Base-by-base conservation (phyloP, 2,888 invertebrate species). In the Incurvaria masculella region DNA sequence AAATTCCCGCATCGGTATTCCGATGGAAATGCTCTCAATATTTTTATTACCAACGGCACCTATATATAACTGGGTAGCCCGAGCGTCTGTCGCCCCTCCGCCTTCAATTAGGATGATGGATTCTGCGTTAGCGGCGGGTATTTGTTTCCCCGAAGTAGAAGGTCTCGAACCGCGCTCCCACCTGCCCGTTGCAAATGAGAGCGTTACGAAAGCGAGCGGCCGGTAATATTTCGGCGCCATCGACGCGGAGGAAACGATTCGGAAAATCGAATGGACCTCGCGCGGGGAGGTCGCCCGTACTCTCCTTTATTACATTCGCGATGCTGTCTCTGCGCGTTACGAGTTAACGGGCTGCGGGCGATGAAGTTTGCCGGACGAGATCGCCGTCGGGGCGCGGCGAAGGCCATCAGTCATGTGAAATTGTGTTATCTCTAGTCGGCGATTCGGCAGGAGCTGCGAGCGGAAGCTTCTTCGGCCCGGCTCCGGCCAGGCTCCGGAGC, bases 211-310 rank as follows among this genome's bases (percentile, higher is more conserved):
- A 14, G 33, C 33, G 33, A 33, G 33, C 33, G 23, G 23, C 23
- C 23, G 23, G 23, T 23, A 23, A 23, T 23, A 23, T 23, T 23
- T 23, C 23, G 10, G 23, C 6, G 10, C 72, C 59, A 64, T 60
- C 14, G 33, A 33, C 8, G 61, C 63, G 65, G 59, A 59, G 69
- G 68, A 70, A 76, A 74, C 72, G 72, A 67, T 68, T 71, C 65
- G 74, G 72, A 74, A 76, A 73, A 76, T 74, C 69, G 72, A 71
- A 68, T 66, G 61, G 61, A 61, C 61, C 45, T 50, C n/a, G 39
- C 53, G 14, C 33, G 14, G 14, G 14, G 14, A 33, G 14, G 14
- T 14, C 23, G 8, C 33, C 33, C 14, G n/a, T n/a, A n/a, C 23
- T 33, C 14, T 4, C 33, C 11, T 33, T 33, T 33, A 33, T 33